These are phyloP conservation scores for Centruroides sculpturatus DNA, from an alignment of 1,140 invertebrate genomes.

Conservation along the genomic window DNA sequence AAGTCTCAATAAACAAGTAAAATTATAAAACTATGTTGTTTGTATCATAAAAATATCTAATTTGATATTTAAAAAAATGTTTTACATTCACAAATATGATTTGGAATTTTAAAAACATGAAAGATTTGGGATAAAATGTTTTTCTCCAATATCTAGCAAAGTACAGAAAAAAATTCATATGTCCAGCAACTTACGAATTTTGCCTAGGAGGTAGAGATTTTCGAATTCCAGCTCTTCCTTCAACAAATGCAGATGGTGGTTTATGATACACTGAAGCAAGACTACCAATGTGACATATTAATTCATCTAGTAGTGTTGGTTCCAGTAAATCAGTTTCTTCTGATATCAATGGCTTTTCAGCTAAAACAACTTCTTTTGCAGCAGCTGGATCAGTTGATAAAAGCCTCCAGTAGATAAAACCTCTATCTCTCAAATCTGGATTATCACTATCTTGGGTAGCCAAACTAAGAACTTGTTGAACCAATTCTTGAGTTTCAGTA, in stretches of 20 bases:
- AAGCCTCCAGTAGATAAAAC: conserved; percentile 99
- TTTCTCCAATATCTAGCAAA: no score
- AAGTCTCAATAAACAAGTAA: no score
- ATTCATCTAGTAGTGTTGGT: conserved; percentile 91
- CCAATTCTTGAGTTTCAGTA: conserved; percentile 94
- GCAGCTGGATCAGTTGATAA: conserved; percentile 96
- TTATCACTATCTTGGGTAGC: conserved; percentile 99
- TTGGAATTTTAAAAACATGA: no score
- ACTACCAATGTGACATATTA: conserved; percentile 98
- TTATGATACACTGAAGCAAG: conserved; percentile 99
- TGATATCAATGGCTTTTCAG: conserved; percentile 97
- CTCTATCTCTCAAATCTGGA: conserved; percentile 93
- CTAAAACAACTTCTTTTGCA: conserved; percentile 97
- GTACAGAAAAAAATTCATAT: no score
- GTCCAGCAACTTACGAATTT: conserved; percentile 15
- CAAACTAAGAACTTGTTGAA: conserved; percentile 80
- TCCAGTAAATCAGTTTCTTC: conserved; percentile 98
- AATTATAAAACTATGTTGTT: no score
- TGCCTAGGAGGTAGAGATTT: conserved; percentile 26
- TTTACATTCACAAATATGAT: no score
- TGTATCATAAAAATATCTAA: no score
- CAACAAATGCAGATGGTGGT: conserved; percentile 96
- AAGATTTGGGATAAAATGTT: no score
- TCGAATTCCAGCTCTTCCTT: conserved; percentile 44
- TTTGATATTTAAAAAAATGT: no score